Evolutionary conservation across 2,888 invertebrate genomes (phyloP).

Genomic region (Lasioglossum villosulum): DNA sequence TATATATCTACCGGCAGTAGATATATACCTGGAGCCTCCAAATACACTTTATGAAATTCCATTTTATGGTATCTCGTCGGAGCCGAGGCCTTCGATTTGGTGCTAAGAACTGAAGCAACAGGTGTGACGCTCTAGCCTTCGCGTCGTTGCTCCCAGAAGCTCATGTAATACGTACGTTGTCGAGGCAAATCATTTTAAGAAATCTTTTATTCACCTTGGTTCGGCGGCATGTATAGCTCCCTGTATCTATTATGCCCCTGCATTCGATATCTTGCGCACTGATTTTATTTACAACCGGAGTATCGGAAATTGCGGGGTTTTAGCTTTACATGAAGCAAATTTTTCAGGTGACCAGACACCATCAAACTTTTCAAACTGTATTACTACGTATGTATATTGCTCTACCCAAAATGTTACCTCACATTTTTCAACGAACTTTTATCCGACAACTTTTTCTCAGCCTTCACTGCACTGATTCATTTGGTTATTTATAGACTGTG

Average conservation of each 20-base stretch:
- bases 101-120: constrained; percentile 83
- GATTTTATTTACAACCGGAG: constrained; percentile 24
- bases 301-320: neutral
- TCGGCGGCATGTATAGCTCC: constrained; percentile 36
- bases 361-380: neutral
- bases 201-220: constrained; percentile 72
- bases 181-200: constrained; percentile 75
- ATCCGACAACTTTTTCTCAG: neutral
- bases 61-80: constrained; percentile 73
- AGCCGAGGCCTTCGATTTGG: constrained; percentile 81
- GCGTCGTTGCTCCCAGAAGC: constrained; percentile 77
- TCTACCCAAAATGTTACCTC: neutral
- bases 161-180: constrained; percentile 80
- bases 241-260: constrained; percentile 39
- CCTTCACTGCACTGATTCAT: neutral
- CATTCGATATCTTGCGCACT: neutral
- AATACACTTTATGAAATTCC: constrained; percentile 76
- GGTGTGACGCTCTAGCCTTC: constrained; percentile 79
- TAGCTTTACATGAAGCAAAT: neutral
- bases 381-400: neutral
- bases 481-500: neutral
- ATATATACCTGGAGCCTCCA: constrained; percentile 61
- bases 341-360: neutral
- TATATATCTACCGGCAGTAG: constrained; percentile 36
- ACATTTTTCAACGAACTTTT: neutral